Base-by-base conservation (phyloP, 2,888 invertebrate genomes). In the Metacarcinus magister region DNA sequence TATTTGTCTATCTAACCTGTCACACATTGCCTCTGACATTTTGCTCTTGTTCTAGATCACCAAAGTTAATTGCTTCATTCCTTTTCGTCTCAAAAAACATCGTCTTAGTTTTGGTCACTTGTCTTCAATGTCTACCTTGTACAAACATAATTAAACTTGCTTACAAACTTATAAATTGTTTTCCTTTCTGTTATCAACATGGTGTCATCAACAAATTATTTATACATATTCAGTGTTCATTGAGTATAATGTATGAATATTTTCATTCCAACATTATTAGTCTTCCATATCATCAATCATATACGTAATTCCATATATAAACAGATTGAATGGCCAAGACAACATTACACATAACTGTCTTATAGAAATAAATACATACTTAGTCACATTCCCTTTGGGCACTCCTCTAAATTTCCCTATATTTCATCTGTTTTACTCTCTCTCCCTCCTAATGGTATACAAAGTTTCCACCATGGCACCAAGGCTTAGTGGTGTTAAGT, bases 401-500 rank as follows among this genome's bases (percentile, higher is more conserved):
- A 75, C 28, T 75, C 75, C n/a, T n/a, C 28, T 75, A 75, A 8
- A 75, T 75, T 75, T 75, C 23, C 28, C 28, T n/a, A n/a, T 23
- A n/a, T 75, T 75, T 75, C 28, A n/a, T 75, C 28, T 75, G 75
- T 75, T 75, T 75, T n/a, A 8, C 75, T 75, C 28, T 23, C 75
- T 75, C n/a, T 28, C 75, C 28, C 75, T 23, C 75, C 75, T n/a
- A 75, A 75, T 28, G 28, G 28, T 23, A 75, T 8, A 48, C 48
- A 48, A 48, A 48, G 48, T 13, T 13, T 48, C 7, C 13, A 8
- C 48, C 48, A 48, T 48, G 48, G 48, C 48, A 48, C 75, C 75
- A 75, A n/a, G 75, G 75, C 75, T 75, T 23, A 75, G 23, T 75
- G 75, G 28, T 75, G 75, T 75, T n/a, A 75, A 75, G 28, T 75